Conservation (phyloP, 2,113 vertebrate species). For the Shinisaurus crocodilurus region DNA sequence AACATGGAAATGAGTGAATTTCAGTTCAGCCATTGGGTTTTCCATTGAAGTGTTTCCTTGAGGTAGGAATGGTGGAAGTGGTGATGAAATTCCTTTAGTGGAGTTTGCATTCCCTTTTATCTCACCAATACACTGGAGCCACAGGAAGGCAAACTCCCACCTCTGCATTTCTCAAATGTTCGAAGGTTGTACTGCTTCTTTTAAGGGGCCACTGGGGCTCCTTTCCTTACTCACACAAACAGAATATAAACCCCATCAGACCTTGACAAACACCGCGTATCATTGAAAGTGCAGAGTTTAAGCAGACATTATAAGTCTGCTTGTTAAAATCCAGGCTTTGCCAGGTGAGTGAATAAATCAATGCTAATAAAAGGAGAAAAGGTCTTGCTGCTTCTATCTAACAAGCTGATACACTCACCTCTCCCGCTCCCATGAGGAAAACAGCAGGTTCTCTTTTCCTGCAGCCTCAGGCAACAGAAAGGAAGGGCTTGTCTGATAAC, state of each 20-base stretch:
- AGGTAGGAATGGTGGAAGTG: neutral
- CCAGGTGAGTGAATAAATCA: conserved; percentile 8
- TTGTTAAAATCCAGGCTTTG: conserved; percentile 29
- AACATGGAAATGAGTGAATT: neutral
- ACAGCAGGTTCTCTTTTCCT: conserved; percentile 38
- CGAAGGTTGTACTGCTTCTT: conserved; percentile 7
- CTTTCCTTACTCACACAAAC: neutral
- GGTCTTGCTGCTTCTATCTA: neutral
- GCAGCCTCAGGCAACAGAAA: conserved; percentile 41
- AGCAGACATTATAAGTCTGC: conserved; percentile 10
- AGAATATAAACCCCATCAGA: neutral
- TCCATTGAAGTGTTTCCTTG: neutral
- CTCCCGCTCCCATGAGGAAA: conserved; percentile 6
- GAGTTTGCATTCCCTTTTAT: neutral
- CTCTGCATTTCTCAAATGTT: neutral
- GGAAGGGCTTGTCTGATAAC: conserved; percentile 29
- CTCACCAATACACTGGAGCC: neutral
- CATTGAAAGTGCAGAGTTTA: conserved; percentile 22
- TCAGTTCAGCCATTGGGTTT: neutral
- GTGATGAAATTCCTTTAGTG: neutral
- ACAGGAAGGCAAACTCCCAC: neutral
- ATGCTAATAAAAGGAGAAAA: conserved; percentile 5
- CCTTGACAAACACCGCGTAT: neutral
- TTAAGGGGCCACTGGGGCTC: neutral
- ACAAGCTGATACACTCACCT: neutral